Percentiles rank a stretch among this genome's conserved stretches.
These are phyloP conservation scores for Lagorchestes hirsutus DNA, from an alignment of 2,797 vertebrate genomes.

Conservation along the genomic window DNA sequence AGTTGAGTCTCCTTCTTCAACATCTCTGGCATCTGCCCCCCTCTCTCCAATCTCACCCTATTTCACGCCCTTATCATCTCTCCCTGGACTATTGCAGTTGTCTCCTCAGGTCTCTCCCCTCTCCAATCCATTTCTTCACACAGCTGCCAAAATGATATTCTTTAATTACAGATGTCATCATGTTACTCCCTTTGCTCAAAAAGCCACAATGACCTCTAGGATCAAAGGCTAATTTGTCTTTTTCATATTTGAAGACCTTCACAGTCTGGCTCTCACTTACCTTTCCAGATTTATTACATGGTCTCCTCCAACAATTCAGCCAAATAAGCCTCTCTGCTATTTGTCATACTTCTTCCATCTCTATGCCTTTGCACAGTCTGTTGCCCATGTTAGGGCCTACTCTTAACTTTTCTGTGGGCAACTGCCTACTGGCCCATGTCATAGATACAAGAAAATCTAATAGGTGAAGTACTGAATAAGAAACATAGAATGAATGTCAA, in stretches of 20 bases:
- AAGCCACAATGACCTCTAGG: background rate
- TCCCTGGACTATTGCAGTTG: background rate
- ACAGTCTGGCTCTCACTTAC: background rate
- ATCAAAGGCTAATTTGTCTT: background rate
- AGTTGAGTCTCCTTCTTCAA: background rate
- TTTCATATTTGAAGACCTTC: background rate
- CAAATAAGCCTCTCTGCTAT: background rate
- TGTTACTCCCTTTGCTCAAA: background rate
- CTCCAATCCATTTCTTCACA: background rate
- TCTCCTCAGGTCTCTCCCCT: background rate
- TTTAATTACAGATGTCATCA: background rate
- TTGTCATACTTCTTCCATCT: background rate
- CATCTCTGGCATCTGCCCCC: background rate
- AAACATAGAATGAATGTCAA: background rate
- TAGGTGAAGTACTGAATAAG: background rate
- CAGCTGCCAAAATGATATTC: background rate
- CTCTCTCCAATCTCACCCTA: background rate
- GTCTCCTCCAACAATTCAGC: background rate
- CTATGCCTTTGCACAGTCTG: background rate
- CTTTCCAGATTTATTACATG: background rate
- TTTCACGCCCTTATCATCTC: background rate
- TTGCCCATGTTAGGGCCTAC: background rate
- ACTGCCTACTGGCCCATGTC: no score
- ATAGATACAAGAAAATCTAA: background rate
- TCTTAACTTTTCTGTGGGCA: background rate